phyloP scores from a whole-genome alignment of 1,140 invertebrate species.

The Sitophilus oryzae region DNA sequence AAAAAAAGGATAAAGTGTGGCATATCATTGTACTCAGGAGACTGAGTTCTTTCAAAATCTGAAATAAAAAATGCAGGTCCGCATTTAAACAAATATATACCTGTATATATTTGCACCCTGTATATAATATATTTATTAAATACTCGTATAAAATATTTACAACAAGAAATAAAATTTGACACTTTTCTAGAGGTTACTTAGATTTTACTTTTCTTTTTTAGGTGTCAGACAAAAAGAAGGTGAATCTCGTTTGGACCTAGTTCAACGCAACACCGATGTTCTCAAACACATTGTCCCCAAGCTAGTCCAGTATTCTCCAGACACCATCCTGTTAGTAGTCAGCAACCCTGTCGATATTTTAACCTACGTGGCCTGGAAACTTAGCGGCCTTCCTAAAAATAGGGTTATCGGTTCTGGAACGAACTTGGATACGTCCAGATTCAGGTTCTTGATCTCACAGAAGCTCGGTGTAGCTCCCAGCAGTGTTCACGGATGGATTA shows the following conservation, averaged over 20 bases:
- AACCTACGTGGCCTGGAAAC: constrained; percentile 89
- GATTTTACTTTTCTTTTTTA: too few relatives aligned
- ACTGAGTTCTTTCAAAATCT: too few relatives aligned
- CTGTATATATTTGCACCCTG: too few relatives aligned
- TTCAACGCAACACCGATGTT: constrained; percentile 85
- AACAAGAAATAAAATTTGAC: too few relatives aligned
- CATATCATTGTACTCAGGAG: too few relatives aligned
- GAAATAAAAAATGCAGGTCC: too few relatives aligned
- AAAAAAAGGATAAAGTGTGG: too few relatives aligned
- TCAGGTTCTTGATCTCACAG: constrained; percentile 82
- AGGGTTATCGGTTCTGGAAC: constrained; percentile 86
- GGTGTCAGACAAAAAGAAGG: constrained; percentile 80
- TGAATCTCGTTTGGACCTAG: constrained; percentile 73
- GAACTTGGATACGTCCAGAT: constrained; percentile 83
- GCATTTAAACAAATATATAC: too few relatives aligned
- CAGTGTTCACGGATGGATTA: constrained; percentile 84
- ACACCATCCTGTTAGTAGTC: constrained; percentile 81
- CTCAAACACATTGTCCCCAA: constrained; percentile 78
- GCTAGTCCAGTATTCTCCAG: constrained; percentile 78
- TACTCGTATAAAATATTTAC: too few relatives aligned
- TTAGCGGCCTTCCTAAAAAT: constrained; percentile 80
- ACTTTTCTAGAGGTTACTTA: too few relatives aligned
- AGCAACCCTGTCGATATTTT: constrained; percentile 89
- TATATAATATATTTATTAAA: too few relatives aligned
- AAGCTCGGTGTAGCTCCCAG: constrained; percentile 71